phyloP scores from a whole-genome alignment of 2,113 vertebrate genomes.

The Ovibos moschatus region DNA sequence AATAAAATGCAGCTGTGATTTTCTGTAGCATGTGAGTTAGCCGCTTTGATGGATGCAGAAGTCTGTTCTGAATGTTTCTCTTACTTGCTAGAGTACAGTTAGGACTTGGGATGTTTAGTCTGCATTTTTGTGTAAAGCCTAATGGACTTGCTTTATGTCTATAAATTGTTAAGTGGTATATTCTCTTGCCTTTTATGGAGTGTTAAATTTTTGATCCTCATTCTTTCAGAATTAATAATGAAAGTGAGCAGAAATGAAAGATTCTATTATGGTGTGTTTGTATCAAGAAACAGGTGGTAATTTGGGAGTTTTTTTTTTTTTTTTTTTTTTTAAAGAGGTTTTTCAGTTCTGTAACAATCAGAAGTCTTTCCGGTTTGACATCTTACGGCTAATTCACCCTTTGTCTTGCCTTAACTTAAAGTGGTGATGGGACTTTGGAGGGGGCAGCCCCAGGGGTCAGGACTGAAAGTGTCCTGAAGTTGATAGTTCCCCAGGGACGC shows the following conservation, averaged over 20 bases:
- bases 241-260: conserved; percentile 5
- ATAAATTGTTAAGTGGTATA: background rate
- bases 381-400: background rate
- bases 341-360: background rate
- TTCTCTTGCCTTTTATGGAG: background rate
- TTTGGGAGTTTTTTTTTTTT: background rate
- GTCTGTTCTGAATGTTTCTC: background rate
- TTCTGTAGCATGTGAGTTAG: background rate
- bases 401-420: background rate
- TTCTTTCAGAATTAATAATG: background rate
- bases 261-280: background rate
- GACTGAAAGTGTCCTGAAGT: background rate
- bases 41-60: background rate
- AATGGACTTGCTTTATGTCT: background rate
- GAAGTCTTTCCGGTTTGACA: background rate
- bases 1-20: background rate
- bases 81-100: background rate
- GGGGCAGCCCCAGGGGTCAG: background rate
- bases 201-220: background rate
- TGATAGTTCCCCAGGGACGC: background rate
- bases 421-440: background rate
- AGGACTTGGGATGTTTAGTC: background rate
- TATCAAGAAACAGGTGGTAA: background rate
- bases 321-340: background rate
- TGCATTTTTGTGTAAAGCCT: background rate